These are phyloP conservation scores for Naja naja DNA, from an alignment of 2,113 vertebrate species.

Conservation along the genomic window DNA sequence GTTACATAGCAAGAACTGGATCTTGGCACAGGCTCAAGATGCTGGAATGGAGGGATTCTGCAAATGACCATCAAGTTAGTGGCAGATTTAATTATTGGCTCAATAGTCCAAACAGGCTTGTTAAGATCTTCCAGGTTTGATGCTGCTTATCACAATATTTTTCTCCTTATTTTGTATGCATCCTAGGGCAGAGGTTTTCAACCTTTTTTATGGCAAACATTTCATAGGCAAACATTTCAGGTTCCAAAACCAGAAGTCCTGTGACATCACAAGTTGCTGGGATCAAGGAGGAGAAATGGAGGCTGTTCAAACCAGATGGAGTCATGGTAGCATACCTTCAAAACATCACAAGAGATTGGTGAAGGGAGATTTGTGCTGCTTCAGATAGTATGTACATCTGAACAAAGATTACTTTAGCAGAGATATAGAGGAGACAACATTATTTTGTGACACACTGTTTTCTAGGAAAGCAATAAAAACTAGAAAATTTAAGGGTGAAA, in stretches of 20 bases:
- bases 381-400: neutral
- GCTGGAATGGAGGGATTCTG: neutral
- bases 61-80: neutral
- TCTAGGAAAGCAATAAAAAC: neutral
- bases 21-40: neutral
- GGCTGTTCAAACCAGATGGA: neutral
- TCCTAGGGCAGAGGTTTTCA: neutral
- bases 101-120: neutral
- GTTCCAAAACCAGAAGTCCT: neutral
- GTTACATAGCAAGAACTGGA: neutral
- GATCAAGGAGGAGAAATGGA: neutral
- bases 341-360: neutral
- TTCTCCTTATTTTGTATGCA: neutral
- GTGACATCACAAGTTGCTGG: neutral
- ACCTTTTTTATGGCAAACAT: neutral
- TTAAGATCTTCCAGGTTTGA: neutral
- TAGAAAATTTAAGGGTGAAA: neutral
- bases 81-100: neutral
- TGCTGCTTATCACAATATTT: neutral
- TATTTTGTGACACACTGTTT: neutral
- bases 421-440: neutral
- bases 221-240: neutral
- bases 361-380: neutral
- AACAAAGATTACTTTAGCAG: slow-evolving; percentile 1
- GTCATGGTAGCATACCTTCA: neutral